Evolutionary conservation across 2,113 vertebrate genomes (phyloP).

Genomic region (Entelurus aequoreus): DNA sequence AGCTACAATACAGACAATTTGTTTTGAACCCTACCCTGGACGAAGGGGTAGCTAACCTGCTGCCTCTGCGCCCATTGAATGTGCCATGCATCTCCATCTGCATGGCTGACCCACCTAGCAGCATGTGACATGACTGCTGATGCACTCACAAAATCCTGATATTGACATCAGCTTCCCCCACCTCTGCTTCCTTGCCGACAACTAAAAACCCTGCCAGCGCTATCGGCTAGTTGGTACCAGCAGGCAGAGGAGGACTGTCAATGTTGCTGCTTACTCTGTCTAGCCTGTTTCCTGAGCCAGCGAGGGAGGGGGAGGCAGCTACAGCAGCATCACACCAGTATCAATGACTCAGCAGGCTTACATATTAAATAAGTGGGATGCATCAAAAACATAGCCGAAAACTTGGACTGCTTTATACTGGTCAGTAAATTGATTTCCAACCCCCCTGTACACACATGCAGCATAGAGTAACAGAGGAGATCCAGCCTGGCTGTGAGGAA

Average conservation of each 20-base stretch:
- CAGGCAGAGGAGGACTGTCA: slow-evolving; percentile 28
- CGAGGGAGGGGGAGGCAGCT: slow-evolving; percentile 24
- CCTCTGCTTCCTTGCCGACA: slow-evolving; percentile 62
- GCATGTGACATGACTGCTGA: slow-evolving; percentile 97
- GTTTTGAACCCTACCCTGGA: slow-evolving; percentile 30
- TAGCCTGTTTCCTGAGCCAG: slow-evolving; percentile 49
- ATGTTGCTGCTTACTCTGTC: slow-evolving; percentile 12
- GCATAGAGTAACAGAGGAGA: slow-evolving; percentile 24
- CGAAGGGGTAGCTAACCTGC: slow-evolving; percentile 65
- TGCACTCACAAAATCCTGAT: slow-evolving; percentile 87
- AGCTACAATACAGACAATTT: slow-evolving; percentile 13
- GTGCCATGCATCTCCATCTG: slow-evolving; percentile 86
- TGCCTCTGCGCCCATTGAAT: slow-evolving; percentile 64
- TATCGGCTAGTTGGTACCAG: slow-evolving; percentile 53
- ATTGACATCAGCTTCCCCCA: slow-evolving; percentile 88
- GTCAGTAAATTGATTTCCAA: neutral
- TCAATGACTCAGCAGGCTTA: slow-evolving; percentile 61
- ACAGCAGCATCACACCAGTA: slow-evolving; percentile 40
- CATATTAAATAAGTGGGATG: slow-evolving; percentile 8
- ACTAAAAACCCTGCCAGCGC: slow-evolving; percentile 67
- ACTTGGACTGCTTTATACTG: neutral
- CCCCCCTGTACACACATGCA: neutral
- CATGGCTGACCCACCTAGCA: slow-evolving; percentile 89
- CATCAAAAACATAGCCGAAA: neutral
- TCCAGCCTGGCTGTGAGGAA: slow-evolving; percentile 43